These are phyloP conservation scores for Cynocephalus volans DNA, from an alignment of 2,113 vertebrate genomes.

Conservation along the genomic window DNA sequence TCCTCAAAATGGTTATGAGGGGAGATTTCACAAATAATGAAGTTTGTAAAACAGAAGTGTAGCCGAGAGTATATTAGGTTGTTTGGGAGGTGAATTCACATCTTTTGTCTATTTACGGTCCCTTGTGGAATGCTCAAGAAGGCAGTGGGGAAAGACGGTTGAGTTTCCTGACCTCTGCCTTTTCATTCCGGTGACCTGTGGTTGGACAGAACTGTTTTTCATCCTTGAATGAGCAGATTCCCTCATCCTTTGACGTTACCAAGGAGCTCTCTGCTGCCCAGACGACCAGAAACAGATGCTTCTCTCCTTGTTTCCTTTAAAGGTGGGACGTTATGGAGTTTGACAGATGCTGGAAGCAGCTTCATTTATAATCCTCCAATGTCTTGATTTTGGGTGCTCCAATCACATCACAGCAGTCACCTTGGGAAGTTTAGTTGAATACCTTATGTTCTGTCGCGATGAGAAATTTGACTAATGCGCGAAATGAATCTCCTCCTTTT, in stretches of 20 bases:
- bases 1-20: not conserved
- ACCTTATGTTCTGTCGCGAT: not conserved
- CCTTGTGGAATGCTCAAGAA: fast-evolving
- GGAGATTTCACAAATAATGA: not conserved
- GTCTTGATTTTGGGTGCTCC: slow-evolving; percentile 5
- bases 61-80: fast-evolving
- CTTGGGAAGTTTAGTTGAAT: not conserved
- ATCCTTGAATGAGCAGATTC: not conserved
- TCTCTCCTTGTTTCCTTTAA: not conserved
- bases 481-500: slow-evolving; percentile 17
- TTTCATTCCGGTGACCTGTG: slow-evolving; percentile 50
- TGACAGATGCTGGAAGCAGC: not conserved
- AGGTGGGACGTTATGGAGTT: not conserved
- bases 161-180: not conserved
- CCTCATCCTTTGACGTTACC: slow-evolving; percentile 26
- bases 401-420: not conserved
- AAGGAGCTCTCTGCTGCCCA: not conserved
- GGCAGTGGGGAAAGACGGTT: fast-evolving
- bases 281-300: not conserved
- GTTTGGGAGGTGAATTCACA: not conserved
- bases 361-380: not conserved
- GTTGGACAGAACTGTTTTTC: slow-evolving; percentile 43
- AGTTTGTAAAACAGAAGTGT: not conserved
- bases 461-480: not conserved
- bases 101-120: not conserved